These are phyloP conservation scores for Rallus crepitans DNA, from an alignment of 2,797 vertebrate genomes.

Conservation along the genomic window DNA sequence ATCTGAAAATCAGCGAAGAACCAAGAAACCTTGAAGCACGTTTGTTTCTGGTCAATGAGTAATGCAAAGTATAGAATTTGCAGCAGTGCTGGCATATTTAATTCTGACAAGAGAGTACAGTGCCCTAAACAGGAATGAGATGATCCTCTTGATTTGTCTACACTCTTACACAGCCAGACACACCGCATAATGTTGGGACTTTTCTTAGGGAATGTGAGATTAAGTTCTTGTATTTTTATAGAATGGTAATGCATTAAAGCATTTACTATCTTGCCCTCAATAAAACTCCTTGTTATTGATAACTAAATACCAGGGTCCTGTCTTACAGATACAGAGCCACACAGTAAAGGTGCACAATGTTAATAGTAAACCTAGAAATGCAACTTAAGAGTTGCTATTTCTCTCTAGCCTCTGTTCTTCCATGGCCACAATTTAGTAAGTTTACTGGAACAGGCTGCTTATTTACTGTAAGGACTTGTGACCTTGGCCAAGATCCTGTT, in stretches of 20 bases:
- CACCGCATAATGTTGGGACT: not conserved
- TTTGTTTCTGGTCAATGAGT: not conserved
- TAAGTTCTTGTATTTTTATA: not conserved
- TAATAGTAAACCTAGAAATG: not conserved
- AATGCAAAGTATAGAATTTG: not conserved
- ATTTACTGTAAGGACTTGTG: constrained; percentile 18
- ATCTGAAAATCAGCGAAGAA: not conserved
- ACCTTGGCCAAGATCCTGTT: not conserved
- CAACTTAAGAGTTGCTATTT: not conserved
- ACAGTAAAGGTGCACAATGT: not conserved
- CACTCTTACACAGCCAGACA: not conserved
- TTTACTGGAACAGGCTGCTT: constrained; percentile 21
- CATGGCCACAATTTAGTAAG: not conserved
- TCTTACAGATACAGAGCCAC: not conserved
- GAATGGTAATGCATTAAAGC: not conserved
- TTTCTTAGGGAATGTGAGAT: not conserved
- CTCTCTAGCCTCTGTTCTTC: not conserved
- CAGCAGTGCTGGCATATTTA: not conserved
- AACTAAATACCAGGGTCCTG: not conserved
- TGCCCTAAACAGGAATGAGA: not conserved
- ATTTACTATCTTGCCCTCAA: constrained; percentile 12
- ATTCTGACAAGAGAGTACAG: not conserved
- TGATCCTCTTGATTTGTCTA: not conserved
- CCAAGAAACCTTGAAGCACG: not conserved
- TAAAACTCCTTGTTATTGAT: not conserved